A percentile compares a stretch with the other conserved stretches of the same genome.
Conservation (phyloP, 2,113 vertebrate genomes). For the Diadophis punctatus region DNA sequence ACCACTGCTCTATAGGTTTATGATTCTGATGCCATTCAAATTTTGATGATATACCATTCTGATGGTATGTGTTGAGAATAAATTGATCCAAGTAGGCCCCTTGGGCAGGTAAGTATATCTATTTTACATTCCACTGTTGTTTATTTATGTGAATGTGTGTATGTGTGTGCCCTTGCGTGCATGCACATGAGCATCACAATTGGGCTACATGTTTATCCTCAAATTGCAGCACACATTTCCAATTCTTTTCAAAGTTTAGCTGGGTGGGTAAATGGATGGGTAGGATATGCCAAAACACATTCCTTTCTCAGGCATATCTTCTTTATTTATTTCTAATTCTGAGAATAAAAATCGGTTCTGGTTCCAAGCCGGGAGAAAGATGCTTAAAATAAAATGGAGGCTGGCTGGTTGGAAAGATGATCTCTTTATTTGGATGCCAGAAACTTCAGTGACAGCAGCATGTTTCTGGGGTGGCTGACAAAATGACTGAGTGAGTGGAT, state of each 20-base stretch:
- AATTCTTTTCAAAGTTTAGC: constrained; percentile 14
- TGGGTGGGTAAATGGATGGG: not conserved
- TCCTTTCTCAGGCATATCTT: constrained; percentile 17
- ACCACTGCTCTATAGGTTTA: no score
- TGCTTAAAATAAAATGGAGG: no score
- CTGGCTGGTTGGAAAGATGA: no score
- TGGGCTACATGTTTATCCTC: constrained; percentile 12
- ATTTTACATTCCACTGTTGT: not conserved
- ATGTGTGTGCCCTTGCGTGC: not conserved
- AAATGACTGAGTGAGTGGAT: no score
- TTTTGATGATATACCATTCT: no score
- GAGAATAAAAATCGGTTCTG: no score
- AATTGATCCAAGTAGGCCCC: not conserved
- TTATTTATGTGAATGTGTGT: not conserved
- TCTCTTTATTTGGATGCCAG: no score
- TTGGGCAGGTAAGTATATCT: not conserved
- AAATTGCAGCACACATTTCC: constrained; percentile 7
- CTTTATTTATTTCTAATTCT: not conserved
- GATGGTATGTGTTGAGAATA: not conserved
- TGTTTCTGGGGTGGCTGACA: no score
- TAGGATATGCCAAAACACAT: not conserved
- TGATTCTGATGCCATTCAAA: not conserved
- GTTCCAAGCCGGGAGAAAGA: no score
- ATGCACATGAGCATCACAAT: not conserved
- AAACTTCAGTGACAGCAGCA: no score